Evolutionary conservation across 1,140 invertebrate species (phyloP).

Genomic region (Teleopsis dalmanni): DNA sequence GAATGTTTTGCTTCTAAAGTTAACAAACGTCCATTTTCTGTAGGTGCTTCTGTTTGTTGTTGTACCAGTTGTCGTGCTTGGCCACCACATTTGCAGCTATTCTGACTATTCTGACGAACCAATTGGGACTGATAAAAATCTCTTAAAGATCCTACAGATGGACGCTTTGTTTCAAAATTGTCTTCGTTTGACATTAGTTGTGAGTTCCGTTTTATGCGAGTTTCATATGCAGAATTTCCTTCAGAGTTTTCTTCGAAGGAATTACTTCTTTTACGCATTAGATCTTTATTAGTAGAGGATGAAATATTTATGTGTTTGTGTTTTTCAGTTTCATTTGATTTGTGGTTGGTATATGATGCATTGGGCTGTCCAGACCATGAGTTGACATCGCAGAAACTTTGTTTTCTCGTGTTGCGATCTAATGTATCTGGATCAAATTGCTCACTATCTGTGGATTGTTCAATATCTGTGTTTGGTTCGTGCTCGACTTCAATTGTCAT

Average conservation of each 20-base stretch:
- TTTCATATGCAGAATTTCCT: constrained; percentile 6
- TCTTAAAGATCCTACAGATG: constrained; percentile 55
- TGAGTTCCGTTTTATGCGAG: not conserved
- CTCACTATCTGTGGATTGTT: constrained; percentile 47
- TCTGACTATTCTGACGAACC: constrained; percentile 31
- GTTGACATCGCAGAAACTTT: constrained; percentile 43
- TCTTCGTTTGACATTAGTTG: not conserved
- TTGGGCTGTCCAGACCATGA: constrained; percentile 43
- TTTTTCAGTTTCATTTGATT: too few relatives aligned
- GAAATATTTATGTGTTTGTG: too few relatives aligned
- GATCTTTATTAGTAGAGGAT: too few relatives aligned
- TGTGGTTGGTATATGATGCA: too few relatives aligned
- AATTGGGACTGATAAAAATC: constrained; percentile 63
- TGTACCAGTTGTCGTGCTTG: constrained; percentile 3
- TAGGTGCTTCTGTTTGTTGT: constrained; percentile 6
- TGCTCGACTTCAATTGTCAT: constrained; percentile 65
- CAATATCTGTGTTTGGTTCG: constrained; percentile 37
- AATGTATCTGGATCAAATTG: constrained; percentile 76
- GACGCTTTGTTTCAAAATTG: not conserved
- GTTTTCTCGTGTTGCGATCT: constrained; percentile 67
- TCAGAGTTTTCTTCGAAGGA: too few relatives aligned
- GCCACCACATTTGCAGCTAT: constrained; percentile 22
- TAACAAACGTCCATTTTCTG: constrained; percentile 51
- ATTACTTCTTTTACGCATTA: too few relatives aligned
- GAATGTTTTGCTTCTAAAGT: constrained; percentile 60